These are phyloP conservation scores for Nemopilema nomurai DNA, from an alignment of 30 jellyfish, hydroid and myxozoan genomes.

Conservation along the genomic window DNA sequence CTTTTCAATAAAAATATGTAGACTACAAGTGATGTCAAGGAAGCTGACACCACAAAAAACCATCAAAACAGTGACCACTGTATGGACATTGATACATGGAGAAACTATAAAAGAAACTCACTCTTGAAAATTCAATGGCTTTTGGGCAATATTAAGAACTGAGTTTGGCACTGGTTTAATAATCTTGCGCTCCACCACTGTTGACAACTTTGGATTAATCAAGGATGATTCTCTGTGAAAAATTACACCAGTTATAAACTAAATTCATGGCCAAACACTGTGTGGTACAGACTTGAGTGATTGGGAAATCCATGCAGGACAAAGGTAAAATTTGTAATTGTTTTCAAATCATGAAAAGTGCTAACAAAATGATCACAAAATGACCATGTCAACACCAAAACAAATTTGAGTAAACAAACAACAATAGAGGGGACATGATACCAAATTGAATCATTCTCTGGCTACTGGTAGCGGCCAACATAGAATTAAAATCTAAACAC, in stretches of 20 bases:
- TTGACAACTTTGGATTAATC: conserved; percentile 61
- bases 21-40: too few species aligned
- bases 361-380: too few species aligned
- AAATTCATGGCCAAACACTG: neutral
- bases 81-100: neutral
- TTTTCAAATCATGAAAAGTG: neutral
- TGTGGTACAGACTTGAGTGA: neutral
- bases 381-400: too few species aligned
- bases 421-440: too few species aligned
- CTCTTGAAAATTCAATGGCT: conserved; percentile 52
- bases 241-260: neutral
- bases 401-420: too few species aligned
- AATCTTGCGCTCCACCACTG: conserved; percentile 71
- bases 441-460: too few species aligned
- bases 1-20: too few species aligned
- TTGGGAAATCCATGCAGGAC: neutral
- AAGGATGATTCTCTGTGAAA: conserved; percentile 68
- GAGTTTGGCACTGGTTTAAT: conserved; percentile 61
- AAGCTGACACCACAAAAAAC: too few species aligned
- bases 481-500: conserved; percentile 41
- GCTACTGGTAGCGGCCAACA: too few species aligned
- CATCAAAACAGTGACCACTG: too few species aligned
- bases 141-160: conserved; percentile 22
- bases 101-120: neutral
- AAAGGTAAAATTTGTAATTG: neutral